A percentile compares a stretch with the other conserved stretches of the same genome.
These are phyloP conservation scores for Pangasianodon hypophthalmus DNA, from an alignment of 2,113 vertebrate genomes.

Conservation along the genomic window DNA sequence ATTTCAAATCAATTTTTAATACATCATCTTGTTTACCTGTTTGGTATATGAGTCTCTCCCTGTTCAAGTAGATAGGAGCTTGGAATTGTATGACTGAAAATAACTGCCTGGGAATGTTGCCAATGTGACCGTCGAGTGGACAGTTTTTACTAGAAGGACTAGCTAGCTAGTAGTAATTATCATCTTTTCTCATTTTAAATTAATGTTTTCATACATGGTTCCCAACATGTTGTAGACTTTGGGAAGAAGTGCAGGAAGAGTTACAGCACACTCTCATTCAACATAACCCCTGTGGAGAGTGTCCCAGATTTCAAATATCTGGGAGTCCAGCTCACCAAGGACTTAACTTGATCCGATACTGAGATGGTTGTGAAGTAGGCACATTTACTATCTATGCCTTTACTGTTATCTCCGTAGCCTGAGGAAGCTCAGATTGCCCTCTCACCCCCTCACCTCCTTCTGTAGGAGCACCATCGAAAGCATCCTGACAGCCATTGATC, in stretches of 20 bases:
- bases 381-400: background rate
- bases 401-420: background rate
- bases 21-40: background rate
- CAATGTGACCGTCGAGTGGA: background rate
- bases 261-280: background rate
- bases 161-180: background rate
- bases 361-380: background rate
- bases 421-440: background rate
- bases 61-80: background rate
- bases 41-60: background rate
- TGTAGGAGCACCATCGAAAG: background rate
- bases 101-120: background rate
- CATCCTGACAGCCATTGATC: background rate
- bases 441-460: background rate
- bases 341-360: background rate
- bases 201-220: background rate
- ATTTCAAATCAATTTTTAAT: background rate
- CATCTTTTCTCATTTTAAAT: background rate
- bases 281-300: background rate
- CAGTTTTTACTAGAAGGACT: background rate
- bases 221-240: background rate
- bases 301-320: conserved; percentile 6
- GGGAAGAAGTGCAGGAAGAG: background rate
- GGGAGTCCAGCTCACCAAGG: background rate
- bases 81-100: background rate